Base-by-base conservation (phyloP, 2,888 invertebrate genomes). In the Spisula subtruncata region DNA sequence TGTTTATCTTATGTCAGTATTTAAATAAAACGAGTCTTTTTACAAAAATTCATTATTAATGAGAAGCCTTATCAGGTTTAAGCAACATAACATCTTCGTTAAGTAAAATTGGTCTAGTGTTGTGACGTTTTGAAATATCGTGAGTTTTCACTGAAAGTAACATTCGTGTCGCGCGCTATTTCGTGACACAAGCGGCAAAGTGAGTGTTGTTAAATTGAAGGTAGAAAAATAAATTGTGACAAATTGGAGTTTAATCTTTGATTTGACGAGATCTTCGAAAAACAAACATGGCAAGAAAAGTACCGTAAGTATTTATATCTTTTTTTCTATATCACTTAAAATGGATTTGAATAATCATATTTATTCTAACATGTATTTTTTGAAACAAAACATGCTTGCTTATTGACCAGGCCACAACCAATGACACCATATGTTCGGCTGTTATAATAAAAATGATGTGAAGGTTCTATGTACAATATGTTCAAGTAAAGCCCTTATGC, bases 251-350 rank as follows among this genome's bases (percentile, higher is more conserved):
- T 75, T 35, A 75, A 35, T 75, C 32, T 32, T 35, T 81, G 16
- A 46, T 51, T 14, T 29, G 29, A 6, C 18, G 12, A 25, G 48
- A 16, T 46, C 4, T 2, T 1, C 75, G 75, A 18, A 35, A 25
- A 14, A 60, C 25, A 60, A 75, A 48, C 29, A 81, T 81, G 81
- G 81, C 81, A 81, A 48, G 81, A 81, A 81, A 81, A 81, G 81
- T 81, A 25, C 81, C 81, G 81, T 81, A 54, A 81, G 81, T 81
- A n/a, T 51, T 16, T 25, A 2, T 41, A 46, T 80, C 46, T 5
- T 80, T 75, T 75, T 75, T 5, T 66, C 25, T 10, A 66, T 4
- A 66, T 51, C 1, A 51, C 51, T 12, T 51, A 16, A 51, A 10
- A 51, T 51, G 5, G 51, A 10, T 41, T 41, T 41, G 41, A 41